Conservation (phyloP, 2,888 invertebrate species). For the Volucella inflata region DNA sequence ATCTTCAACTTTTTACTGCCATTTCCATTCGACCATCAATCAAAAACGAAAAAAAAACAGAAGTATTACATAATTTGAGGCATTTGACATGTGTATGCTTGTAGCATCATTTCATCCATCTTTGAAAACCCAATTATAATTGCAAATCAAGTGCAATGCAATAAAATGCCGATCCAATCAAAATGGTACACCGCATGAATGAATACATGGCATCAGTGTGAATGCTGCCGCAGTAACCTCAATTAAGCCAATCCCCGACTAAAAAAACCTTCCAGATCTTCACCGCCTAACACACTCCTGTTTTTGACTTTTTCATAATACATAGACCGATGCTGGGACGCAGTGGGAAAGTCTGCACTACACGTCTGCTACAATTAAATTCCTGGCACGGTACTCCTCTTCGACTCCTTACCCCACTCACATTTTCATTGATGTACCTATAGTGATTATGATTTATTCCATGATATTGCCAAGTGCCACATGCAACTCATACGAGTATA, state of each 20-base stretch:
- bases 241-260: slow-evolving; percentile 14
- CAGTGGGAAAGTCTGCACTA: slow-evolving; percentile 14
- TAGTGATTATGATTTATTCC: slow-evolving; percentile 66
- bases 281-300: not conserved
- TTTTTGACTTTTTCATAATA: slow-evolving; percentile 36
- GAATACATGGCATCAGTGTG: slow-evolving; percentile 11
- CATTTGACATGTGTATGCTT: slow-evolving; percentile 36
- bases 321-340: slow-evolving; percentile 47
- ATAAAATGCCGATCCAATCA: slow-evolving; percentile 32
- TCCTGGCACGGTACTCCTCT: slow-evolving; percentile 19
- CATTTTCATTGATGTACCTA: slow-evolving; percentile 27
- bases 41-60: not conserved
- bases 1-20: not conserved
- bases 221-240: slow-evolving; percentile 30
- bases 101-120: slow-evolving; percentile 31
- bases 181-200: slow-evolving; percentile 1
- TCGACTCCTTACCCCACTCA: not conserved
- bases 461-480: slow-evolving; percentile 34
- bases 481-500: slow-evolving; percentile 43
- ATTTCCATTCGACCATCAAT: slow-evolving; percentile 34
- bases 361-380: slow-evolving; percentile 55
- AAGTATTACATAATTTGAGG: slow-evolving; percentile 1
- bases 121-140: slow-evolving; percentile 32
- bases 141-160: slow-evolving; percentile 32
- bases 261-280: slow-evolving; percentile 18